Evolutionary conservation across 2,113 vertebrate genomes (phyloP).

Genomic region (Bubalus kerabau): DNA sequence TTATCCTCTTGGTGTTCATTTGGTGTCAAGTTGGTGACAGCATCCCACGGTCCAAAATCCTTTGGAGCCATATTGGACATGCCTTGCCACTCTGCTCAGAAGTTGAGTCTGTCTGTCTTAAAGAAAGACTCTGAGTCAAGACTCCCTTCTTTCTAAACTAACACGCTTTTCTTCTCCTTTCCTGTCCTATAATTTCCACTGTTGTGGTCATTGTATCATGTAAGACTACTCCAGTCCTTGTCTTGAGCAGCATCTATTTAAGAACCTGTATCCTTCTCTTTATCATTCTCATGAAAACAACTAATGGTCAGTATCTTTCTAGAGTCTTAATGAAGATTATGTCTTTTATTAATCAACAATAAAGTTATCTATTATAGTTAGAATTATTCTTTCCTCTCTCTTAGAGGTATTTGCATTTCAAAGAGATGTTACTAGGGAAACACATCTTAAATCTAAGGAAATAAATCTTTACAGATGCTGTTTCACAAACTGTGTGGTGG

Average conservation of each 20-base stretch:
- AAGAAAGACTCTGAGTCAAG: not conserved
- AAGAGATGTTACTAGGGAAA: not conserved
- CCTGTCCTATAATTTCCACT: not conserved
- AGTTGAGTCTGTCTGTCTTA: not conserved
- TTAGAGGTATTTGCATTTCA: not conserved
- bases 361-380: not conserved
- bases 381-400: not conserved
- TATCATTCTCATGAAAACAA: not conserved
- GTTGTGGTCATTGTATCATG: not conserved
- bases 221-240: not conserved
- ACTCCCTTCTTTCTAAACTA: not conserved
- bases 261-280: not conserved
- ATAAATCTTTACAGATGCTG: not conserved
- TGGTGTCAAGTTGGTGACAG: not conserved
- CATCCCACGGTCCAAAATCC: not conserved
- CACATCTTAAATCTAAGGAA: not conserved
- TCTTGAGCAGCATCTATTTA: not conserved
- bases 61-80: not conserved
- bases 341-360: not conserved
- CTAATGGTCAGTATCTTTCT: not conserved
- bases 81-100: not conserved
- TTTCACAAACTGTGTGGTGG: not conserved
- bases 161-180: not conserved
- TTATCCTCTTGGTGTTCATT: not conserved
- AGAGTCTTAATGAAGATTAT: not conserved